These are phyloP conservation scores for Neolamprologus devosi DNA, from an alignment of 2,113 vertebrate genomes.

Conservation along the genomic window DNA sequence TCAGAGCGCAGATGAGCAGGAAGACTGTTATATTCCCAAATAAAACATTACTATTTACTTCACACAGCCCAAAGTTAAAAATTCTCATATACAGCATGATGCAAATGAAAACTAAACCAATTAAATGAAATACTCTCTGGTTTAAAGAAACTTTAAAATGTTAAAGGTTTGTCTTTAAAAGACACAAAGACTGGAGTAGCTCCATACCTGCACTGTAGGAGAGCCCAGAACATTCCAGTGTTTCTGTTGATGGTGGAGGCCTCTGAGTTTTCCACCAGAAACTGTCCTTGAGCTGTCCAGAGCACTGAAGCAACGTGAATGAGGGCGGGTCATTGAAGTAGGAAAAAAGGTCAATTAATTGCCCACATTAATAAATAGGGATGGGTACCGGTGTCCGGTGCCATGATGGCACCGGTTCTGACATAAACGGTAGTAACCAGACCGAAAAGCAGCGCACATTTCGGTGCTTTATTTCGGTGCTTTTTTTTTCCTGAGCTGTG, in stretches of 20 bases:
- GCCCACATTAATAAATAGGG: not conserved
- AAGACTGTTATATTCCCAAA: not conserved
- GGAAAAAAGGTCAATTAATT: not conserved
- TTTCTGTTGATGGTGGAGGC: slow-evolving; percentile 93
- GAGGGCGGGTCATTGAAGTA: not conserved
- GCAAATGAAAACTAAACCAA: not conserved
- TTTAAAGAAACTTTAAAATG: not conserved
- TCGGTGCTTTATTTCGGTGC: no score
- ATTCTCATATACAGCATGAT: not conserved
- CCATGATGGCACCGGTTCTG: no score
- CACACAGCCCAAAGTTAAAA: fast-evolving
- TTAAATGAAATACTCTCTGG: not conserved
- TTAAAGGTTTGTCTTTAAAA: not conserved
- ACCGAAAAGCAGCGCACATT: no score
- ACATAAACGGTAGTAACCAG: no score
- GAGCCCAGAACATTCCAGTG: slow-evolving; percentile 97
- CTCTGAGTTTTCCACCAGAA: slow-evolving; percentile 91
- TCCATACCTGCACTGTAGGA: slow-evolving; percentile 88
- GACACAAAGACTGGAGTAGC: not conserved
- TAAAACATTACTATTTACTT: not conserved
- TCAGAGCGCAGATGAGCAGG: not conserved
- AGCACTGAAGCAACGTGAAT: slow-evolving; percentile 72
- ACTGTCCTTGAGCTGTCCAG: slow-evolving; percentile 95
- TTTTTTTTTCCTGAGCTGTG: no score
- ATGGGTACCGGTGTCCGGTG: no score